phyloP scores from a whole-genome alignment of 2,113 vertebrate genomes.

The Xenopus laevis region DNA sequence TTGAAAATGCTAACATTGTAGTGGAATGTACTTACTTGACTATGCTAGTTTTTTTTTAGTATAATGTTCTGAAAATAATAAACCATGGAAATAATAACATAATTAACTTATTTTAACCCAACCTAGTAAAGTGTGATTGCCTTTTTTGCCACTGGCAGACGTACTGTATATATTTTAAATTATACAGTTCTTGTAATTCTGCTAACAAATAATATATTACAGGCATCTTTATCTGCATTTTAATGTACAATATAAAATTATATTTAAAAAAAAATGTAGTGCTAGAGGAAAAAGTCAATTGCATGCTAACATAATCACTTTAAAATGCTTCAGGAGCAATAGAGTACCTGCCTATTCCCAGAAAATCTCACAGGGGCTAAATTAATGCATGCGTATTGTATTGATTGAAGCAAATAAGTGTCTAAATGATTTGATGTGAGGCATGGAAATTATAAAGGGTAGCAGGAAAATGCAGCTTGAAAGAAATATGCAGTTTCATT shows the following conservation, averaged over 20 bases:
- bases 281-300: conserved; percentile 16
- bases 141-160: too few species aligned
- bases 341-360: conserved; percentile 55
- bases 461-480: conserved; percentile 53
- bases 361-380: conserved; percentile 62
- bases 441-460: conserved; percentile 58
- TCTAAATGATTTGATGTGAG: conserved; percentile 67
- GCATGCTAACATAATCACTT: conserved; percentile 26
- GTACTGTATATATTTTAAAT: too few species aligned
- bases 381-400: conserved; percentile 71
- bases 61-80: too few species aligned
- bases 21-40: too few species aligned
- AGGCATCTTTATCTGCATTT: background rate
- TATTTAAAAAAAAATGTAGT: conserved; percentile 6
- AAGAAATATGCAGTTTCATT: conserved; percentile 75
- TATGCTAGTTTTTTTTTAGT: too few species aligned
- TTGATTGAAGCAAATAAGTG: conserved; percentile 76
- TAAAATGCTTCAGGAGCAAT: conserved; percentile 52
- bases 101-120: too few species aligned
- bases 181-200: too few species aligned
- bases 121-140: too few species aligned
- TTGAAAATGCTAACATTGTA: too few species aligned
- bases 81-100: too few species aligned
- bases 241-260: background rate
- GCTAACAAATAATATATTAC: background rate